Conservation (phyloP, 2,797 vertebrate species). For the Rhadinocentrus ornatus region DNA sequence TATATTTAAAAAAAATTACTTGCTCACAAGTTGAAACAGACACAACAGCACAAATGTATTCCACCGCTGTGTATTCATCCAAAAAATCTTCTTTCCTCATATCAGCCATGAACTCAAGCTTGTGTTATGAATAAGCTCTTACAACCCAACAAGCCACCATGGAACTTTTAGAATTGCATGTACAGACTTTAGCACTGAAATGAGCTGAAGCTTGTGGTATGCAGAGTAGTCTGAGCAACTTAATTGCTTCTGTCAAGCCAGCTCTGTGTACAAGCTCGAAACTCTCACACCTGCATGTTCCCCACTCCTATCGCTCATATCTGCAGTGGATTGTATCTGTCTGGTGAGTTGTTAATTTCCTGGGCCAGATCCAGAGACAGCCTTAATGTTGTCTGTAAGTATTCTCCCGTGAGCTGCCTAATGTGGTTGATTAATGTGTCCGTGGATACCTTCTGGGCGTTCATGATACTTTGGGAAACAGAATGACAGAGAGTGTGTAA, state of each 20-base stretch:
- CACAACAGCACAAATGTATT: not conserved
- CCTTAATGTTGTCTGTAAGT: slow-evolving; percentile 80
- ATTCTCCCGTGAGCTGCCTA: slow-evolving; percentile 80
- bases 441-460: slow-evolving; percentile 77
- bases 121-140: slow-evolving; percentile 18
- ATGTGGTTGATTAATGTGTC: slow-evolving; percentile 82
- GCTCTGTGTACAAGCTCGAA: slow-evolving; percentile 63
- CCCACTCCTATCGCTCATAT: slow-evolving; percentile 77
- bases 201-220: slow-evolving; percentile 38
- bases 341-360: slow-evolving; percentile 83
- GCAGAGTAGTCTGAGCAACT: slow-evolving; percentile 51
- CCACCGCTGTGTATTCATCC: slow-evolving; percentile 3
- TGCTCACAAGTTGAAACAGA: not conserved
- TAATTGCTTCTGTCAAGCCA: slow-evolving; percentile 80
- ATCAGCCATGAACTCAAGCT: slow-evolving; percentile 25
- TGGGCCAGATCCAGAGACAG: slow-evolving; percentile 76
- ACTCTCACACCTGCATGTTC: slow-evolving; percentile 70
- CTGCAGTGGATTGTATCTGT: slow-evolving; percentile 77
- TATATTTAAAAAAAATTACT: not conserved
- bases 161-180: slow-evolving; percentile 30
- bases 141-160: not conserved
- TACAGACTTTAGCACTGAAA: slow-evolving; percentile 31
- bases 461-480: slow-evolving; percentile 81
- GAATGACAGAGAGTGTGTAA: slow-evolving; percentile 74
- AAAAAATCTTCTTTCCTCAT: slow-evolving; percentile 14